phyloP scores from a whole-genome alignment of 2,797 vertebrate species.

The Microcaecilia unicolor region DNA sequence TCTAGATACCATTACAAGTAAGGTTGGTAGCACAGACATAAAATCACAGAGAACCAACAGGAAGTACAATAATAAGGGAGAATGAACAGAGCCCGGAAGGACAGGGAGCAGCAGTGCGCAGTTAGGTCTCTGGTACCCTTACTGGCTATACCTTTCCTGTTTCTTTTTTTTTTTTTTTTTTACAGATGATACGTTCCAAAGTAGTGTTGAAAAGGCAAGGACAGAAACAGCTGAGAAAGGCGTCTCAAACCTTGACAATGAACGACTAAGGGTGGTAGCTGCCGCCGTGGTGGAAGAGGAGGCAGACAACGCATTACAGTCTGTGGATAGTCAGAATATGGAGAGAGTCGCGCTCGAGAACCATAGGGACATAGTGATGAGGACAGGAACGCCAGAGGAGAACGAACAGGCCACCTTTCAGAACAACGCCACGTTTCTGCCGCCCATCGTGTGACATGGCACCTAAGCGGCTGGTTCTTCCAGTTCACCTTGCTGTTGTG shows the following conservation, averaged over 20 bases:
- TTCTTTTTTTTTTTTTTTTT: neutral
- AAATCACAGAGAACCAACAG: no score
- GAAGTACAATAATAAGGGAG: no score
- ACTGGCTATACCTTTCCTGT: neutral
- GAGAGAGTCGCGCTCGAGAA: slow-evolving; percentile 3
- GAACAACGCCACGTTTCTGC: slow-evolving; percentile 6
- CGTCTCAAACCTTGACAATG: neutral
- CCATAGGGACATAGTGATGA: slow-evolving; percentile 29
- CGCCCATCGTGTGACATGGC: slow-evolving; percentile 26
- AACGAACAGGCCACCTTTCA: neutral
- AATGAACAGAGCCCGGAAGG: slow-evolving; percentile 10
- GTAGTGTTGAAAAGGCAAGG: slow-evolving; percentile 41
- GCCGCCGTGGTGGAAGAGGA: neutral
- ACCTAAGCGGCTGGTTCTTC: no score
- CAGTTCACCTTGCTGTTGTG: no score
- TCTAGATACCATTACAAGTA: no score
- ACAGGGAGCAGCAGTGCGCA: neutral
- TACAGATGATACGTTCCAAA: slow-evolving; percentile 40
- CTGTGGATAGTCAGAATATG: slow-evolving; percentile 8
- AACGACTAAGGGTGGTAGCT: no score
- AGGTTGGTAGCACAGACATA: no score
- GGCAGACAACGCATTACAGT: neutral
- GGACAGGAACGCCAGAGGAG: slow-evolving; percentile 4
- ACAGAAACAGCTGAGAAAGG: slow-evolving; percentile 32
- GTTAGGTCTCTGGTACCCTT: neutral